Evolutionary conservation across 2,113 vertebrate genomes (phyloP), one percentile per base, ranked within the genome.

Genomic region (Anthoscopus minutus): DNA sequence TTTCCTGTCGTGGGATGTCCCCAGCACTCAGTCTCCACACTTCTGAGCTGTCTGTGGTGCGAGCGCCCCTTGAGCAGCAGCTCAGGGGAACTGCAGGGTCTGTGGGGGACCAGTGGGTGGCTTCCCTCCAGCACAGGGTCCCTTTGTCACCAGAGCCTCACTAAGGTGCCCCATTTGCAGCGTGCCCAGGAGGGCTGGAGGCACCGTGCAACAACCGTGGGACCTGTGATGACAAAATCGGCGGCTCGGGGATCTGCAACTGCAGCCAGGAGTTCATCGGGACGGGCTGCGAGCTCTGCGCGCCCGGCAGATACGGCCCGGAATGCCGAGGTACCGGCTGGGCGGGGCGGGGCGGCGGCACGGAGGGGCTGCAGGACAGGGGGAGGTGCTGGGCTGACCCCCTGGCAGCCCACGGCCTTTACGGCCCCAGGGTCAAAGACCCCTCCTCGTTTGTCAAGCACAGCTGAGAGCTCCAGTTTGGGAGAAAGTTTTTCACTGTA

Each of bases 181-280:
- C 96, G 4, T 99, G 99, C 83, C 98, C 99, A 0, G 99, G 99
- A 1, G 99, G 99, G 11, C 67, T 98, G 60, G 98, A 98, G 86
- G 96, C 98, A 0, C 98, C 99, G 0, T 99, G 99, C 70, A 69
- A 95, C 30, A 89, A 96, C 53, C 98, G 97, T 4, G 99, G 99
- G 0, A 48, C 88, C 9, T 99, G 99, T 4, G 35, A 94, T 0
- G 99, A 99, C 19, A 98, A 98, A 37, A 56, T 94, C 4, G 5
- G 17, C 0, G 98, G 98, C 51, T 98, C 96, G 0, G 99, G 99
- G 28, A 53, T 8, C 3, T 99, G 99, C 60, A 84, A 22, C 21
- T 99, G 99, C 92, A 81, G 58, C 5, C 2, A 11, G 6, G 98
- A 98, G 13, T 99, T 99, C 96, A 74, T 62, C 6, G 99, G 99